Percentiles rank a stretch among this genome's conserved stretches.
These are phyloP conservation scores for Catharus ustulatus DNA, from an alignment of 2,797 vertebrate genomes.

Conservation along the genomic window DNA sequence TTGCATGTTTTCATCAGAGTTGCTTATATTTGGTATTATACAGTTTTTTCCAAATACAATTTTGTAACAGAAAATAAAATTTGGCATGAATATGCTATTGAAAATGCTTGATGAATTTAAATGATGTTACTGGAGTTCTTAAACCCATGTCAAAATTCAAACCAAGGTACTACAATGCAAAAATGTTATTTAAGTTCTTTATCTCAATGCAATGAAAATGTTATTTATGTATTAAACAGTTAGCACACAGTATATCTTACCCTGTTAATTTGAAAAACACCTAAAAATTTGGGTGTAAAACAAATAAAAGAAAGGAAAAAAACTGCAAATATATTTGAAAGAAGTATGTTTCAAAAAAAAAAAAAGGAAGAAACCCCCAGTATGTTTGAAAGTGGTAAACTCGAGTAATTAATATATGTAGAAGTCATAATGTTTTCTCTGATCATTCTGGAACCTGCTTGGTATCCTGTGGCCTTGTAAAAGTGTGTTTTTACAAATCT, in stretches of 20 bases:
- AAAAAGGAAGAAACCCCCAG: rapidly evolving
- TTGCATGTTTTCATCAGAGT: not conserved
- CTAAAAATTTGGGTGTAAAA: rapidly evolving
- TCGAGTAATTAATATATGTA: not conserved
- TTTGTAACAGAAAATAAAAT: not conserved
- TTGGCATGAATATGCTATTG: not conserved
- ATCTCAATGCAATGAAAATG: not conserved
- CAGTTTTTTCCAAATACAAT: not conserved
- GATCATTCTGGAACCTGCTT: not conserved
- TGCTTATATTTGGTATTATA: not conserved
- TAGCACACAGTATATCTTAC: rapidly evolving
- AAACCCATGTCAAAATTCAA: not conserved
- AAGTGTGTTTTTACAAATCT: not conserved
- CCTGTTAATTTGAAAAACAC: not conserved
- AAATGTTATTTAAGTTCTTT: not conserved
- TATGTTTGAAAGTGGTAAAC: not conserved
- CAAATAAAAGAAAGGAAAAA: not conserved
- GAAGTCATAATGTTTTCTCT: not conserved
- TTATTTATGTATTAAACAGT: not conserved
- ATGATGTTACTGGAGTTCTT: not conserved
- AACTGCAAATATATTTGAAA: rapidly evolving
- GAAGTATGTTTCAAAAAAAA: not conserved
- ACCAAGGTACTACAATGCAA: not conserved
- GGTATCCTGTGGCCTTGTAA: not conserved
- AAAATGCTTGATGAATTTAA: not conserved